Percentiles rank a stretch among this genome's conserved stretches.
These are phyloP conservation scores for Linepithema humile DNA, from an alignment of 1,140 invertebrate genomes.

Conservation along the genomic window DNA sequence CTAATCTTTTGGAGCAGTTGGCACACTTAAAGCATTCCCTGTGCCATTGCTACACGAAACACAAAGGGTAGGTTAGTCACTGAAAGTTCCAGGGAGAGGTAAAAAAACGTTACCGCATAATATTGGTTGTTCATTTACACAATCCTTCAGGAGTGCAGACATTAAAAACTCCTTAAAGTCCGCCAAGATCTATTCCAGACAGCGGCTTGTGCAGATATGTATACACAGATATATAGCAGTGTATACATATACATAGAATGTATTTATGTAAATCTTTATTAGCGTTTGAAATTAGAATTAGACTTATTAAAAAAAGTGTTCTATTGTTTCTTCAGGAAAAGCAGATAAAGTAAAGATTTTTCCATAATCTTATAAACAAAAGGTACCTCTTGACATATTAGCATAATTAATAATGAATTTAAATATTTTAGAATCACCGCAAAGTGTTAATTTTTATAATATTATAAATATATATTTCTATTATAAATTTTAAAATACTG, in stretches of 20 bases:
- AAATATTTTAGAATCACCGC: too few relatives aligned
- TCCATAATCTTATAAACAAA: too few relatives aligned
- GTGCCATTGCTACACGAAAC: constrained; percentile 89
- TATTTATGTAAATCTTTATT: too few relatives aligned
- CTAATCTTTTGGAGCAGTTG: constrained; percentile 96
- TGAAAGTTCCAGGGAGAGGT: constrained; percentile 51
- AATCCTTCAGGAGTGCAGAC: constrained; percentile 43
- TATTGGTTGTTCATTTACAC: not conserved
- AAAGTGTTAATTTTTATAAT: too few relatives aligned
- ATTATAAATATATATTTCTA: too few relatives aligned
- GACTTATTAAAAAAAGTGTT: not conserved
- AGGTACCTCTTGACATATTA: too few relatives aligned
- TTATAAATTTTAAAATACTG: too few relatives aligned
- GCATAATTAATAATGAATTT: too few relatives aligned
- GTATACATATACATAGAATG: too few relatives aligned
- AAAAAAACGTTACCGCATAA: constrained; percentile 44
- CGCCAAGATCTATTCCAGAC: constrained; percentile 19
- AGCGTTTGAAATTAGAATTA: not conserved
- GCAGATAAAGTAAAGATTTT: too few relatives aligned
- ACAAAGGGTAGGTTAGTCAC: constrained; percentile 83
- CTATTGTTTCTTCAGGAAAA: too few relatives aligned
- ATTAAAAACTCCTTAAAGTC: constrained; percentile 29
- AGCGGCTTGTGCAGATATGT: not conserved
- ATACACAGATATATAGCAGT: not conserved
- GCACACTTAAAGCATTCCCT: constrained; percentile 98